phyloP scores from a whole-genome alignment of 2,888 invertebrate species.

The Amitus sp. region DNA sequence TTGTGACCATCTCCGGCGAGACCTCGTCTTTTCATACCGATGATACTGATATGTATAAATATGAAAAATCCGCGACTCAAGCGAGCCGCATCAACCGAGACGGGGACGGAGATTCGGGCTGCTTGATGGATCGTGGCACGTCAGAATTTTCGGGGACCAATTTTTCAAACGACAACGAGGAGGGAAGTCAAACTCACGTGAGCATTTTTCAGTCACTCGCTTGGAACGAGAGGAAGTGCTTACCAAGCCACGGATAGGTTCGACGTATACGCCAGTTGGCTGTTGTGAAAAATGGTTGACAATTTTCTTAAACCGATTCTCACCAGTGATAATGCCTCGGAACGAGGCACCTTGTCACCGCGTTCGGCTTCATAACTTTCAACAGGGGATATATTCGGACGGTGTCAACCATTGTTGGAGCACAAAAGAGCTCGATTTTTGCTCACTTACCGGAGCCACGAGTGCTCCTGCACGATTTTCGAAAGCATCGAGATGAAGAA shows the following conservation, averaged over 20 bases:
- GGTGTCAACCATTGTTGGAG: slow-evolving; percentile 14
- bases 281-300: slow-evolving; percentile 47
- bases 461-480: background rate
- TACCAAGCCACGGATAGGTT: slow-evolving; percentile 13
- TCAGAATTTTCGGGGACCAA: slow-evolving; percentile 60
- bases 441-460: slow-evolving; percentile 6
- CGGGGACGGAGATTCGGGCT: slow-evolving; percentile 19
- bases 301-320: slow-evolving; percentile 52
- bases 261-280: slow-evolving; percentile 10
- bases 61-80: slow-evolving; percentile 36
- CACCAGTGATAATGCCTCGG: slow-evolving; percentile 44
- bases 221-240: slow-evolving; percentile 50
- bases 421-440: slow-evolving; percentile 20
- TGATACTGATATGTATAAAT: slow-evolving; percentile 57
- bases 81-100: slow-evolving; percentile 26
- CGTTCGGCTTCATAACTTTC: slow-evolving; percentile 24
- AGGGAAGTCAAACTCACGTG: slow-evolving; percentile 46
- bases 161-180: slow-evolving; percentile 56
- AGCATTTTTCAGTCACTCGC: slow-evolving; percentile 61
- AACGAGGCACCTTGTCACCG: slow-evolving; percentile 19
- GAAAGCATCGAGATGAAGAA: too few relatives aligned
- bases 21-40: slow-evolving; percentile 51
- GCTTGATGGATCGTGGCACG: slow-evolving; percentile 61
- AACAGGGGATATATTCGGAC: slow-evolving; percentile 24
- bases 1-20: slow-evolving; percentile 17